A percentile compares a stretch with the other conserved stretches of the same genome.
Evolutionary conservation across 2,113 vertebrate species (phyloP).

Genomic region (Bubo bubo): DNA sequence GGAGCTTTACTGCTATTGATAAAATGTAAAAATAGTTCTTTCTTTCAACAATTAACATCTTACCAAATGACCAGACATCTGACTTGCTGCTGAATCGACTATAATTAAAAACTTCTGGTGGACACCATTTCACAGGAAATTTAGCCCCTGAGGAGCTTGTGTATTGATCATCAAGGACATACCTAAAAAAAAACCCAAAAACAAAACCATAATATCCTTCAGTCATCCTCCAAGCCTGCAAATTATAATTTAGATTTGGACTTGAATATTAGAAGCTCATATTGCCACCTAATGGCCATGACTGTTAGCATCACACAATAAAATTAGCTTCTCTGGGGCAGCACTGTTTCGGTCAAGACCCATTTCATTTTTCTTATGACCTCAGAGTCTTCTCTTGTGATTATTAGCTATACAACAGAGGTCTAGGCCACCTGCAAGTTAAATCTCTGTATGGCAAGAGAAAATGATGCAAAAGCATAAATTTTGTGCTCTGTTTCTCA

Average conservation of each 20-base stretch:
- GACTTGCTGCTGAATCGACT: constrained; percentile 96
- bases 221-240: neutral
- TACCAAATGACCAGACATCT: constrained; percentile 93
- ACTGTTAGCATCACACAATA: neutral
- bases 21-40: neutral
- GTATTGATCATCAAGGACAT: constrained; percentile 94
- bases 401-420: neutral
- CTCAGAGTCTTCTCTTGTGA: neutral
- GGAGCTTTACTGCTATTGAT: neutral
- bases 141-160: constrained; percentile 90
- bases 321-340: neutral
- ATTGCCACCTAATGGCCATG: constrained; percentile 71
- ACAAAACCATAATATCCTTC: neutral
- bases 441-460: neutral
- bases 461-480: neutral
- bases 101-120: constrained; percentile 93
- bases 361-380: neutral
- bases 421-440: neutral
- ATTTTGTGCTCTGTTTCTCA: neutral
- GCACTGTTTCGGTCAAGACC: neutral
- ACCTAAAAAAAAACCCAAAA: constrained; percentile 71
- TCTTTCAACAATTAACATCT: neutral
- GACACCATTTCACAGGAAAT: constrained; percentile 97
- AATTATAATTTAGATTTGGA: neutral
- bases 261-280: neutral